These are phyloP conservation scores for Platycheirus albimanus DNA, from an alignment of 2,888 invertebrate species.

Conservation along the genomic window DNA sequence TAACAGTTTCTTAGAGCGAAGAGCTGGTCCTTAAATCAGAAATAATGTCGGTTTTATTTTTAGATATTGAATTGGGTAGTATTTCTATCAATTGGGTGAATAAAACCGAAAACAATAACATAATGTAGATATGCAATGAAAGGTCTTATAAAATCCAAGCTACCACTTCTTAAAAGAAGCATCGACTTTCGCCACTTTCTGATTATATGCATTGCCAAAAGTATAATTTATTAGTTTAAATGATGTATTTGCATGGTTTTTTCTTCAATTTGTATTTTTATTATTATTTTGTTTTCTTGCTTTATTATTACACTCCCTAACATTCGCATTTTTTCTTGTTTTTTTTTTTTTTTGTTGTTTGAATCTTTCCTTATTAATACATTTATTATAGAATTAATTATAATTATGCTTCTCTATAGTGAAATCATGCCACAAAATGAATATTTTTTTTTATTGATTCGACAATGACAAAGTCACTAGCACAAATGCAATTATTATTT, in stretches of 20 bases:
- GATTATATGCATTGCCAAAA: constrained; percentile 73
- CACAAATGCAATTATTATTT: constrained; percentile 39
- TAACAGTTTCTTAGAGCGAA: no score
- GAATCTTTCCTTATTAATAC: constrained; percentile 45
- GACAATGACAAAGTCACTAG: constrained; percentile 48
- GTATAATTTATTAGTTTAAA: constrained; percentile 69
- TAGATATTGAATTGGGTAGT: no score
- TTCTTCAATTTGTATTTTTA: constrained; percentile 55
- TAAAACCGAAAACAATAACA: no score
- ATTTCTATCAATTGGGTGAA: no score
- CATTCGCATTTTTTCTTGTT: constrained; percentile 24
- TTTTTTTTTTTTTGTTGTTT: constrained; percentile 42
- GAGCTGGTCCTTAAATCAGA: no score
- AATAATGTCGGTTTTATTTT: no score
- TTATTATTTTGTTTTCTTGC: constrained; percentile 23
- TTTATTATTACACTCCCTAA: constrained; percentile 48
- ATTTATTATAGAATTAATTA: constrained; percentile 45
- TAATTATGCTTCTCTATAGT: constrained; percentile 35
- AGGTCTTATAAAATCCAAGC: background rate
- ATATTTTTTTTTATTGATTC: constrained; percentile 49
- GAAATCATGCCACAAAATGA: constrained; percentile 52
- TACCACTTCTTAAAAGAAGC: constrained; percentile 36
- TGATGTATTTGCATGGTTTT: constrained; percentile 43
- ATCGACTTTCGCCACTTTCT: constrained; percentile 58
- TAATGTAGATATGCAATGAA: no score